phyloP scores from a whole-genome alignment of 1,140 invertebrate species.

The Hypsibius dujardini region DNA sequence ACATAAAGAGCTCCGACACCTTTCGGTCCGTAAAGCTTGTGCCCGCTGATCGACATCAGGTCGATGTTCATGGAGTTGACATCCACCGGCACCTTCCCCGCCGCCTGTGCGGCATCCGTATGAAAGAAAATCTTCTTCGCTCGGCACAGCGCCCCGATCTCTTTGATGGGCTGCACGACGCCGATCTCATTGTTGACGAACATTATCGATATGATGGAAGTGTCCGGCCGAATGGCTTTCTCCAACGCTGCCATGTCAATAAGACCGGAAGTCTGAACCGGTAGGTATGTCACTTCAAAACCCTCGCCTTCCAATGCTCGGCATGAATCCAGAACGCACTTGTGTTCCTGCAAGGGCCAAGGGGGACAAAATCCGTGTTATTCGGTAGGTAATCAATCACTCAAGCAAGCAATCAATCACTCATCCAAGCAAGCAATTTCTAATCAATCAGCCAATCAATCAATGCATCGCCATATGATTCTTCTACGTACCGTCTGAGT shows the following conservation, averaged over 20 bases:
- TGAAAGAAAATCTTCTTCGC: conserved; percentile 75
- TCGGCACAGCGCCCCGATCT: conserved; percentile 62
- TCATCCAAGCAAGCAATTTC: too few species aligned
- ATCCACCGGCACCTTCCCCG: conserved; percentile 84
- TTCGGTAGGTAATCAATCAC: too few species aligned
- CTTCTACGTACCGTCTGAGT: conserved; percentile 67
- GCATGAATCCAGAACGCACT: conserved; percentile 97
- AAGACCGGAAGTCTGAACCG: conserved; percentile 72
- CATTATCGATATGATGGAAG: conserved; percentile 88
- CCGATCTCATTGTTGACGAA: conserved; percentile 98
- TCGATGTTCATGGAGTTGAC: conserved; percentile 92
- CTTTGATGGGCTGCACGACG: conserved; percentile 73
- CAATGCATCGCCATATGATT: too few species aligned
- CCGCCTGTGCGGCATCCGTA: conserved; percentile 93
- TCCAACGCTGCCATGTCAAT: conserved; percentile 61
- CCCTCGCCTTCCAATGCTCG: conserved; percentile 81
- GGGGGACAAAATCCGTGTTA: too few species aligned
- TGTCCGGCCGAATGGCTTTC: conserved; percentile 65
- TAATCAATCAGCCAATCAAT: too few species aligned
- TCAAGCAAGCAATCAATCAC: too few species aligned
- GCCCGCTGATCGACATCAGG: conserved; percentile 94
- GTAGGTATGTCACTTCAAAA: conserved; percentile 85
- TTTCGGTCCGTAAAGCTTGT: conserved; percentile 98
- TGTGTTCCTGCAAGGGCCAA: conserved; percentile 79
- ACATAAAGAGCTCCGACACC: conserved; percentile 90